These are phyloP conservation scores for Acyrthosiphon pisum DNA, from an alignment of 1,140 invertebrate genomes.

Conservation along the genomic window DNA sequence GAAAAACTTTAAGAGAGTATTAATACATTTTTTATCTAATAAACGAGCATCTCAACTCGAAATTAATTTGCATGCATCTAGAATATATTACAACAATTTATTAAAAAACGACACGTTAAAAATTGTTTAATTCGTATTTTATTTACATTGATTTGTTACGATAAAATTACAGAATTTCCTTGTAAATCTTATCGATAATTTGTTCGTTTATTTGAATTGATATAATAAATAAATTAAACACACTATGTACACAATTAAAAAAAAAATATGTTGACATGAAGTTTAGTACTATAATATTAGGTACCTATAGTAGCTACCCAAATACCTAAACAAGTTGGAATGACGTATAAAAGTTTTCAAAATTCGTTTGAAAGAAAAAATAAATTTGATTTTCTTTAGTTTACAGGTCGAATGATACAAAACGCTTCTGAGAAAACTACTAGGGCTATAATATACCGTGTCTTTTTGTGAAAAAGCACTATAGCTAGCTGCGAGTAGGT, in stretches of 20 bases:
- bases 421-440: neutral
- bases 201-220: neutral
- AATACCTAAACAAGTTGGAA: neutral
- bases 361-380: neutral
- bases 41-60: neutral
- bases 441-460: neutral
- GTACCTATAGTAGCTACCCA: too few species aligned
- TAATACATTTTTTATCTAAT: neutral
- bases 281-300: neutral
- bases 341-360: neutral
- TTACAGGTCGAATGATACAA: slow-evolving; percentile 12
- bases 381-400: neutral
- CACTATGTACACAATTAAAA: neutral
- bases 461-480: slow-evolving; percentile 6
- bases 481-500: neutral
- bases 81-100: too few species aligned
- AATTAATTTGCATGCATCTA: neutral
- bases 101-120: too few species aligned
- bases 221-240: neutral
- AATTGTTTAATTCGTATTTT: neutral
- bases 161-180: neutral
- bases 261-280: neutral
- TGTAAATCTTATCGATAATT: neutral
- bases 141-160: neutral
- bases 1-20: neutral